Base-by-base conservation (phyloP, 1,140 invertebrate genomes). In the Pseudoatta argentina region DNA sequence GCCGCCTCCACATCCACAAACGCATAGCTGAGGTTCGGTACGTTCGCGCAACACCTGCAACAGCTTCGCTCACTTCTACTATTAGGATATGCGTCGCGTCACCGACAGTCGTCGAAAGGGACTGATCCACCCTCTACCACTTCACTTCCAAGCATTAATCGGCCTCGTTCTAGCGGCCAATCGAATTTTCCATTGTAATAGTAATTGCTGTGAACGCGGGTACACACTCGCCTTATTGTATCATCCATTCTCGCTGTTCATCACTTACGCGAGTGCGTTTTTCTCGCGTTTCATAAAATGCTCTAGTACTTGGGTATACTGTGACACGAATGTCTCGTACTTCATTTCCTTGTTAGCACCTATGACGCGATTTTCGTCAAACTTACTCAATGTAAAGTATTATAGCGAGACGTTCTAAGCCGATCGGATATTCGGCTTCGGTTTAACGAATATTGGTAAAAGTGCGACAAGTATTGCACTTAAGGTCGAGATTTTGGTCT, bases 61-160 rank as follows among this genome's bases (percentile, higher is more conserved):
- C 93, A 95, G 94, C 91, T 95, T 95, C 92, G 94, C 94, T 89
- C 94, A 95, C 89, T 95, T 95, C 92, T 95, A 95, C 88, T 95
- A 95, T 90, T 95, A 92, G 82, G 48, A 61, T 72, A 81, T 21
- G 14, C 34, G 63, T 27, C 69, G 12, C 44, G 21, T 81, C 57
- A 66, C 27, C n/a, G 72, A 34, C 53, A 57, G 72, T 67, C 48
- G 48, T 85, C 72, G 57, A 64, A 57, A 53, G 64, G 44, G 63
- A 61, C 30, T 81, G 77, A 71, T 71, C 48, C 63, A 79, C 69
- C 61, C 48, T 66, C 73, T 48, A 76, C 44, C 4, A 69, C 66
- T 67, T 67, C 77, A 67, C 79, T 83, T 83, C 69, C 79, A 57
- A 83, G 30, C 77, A 78, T 83, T 59, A 67, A 82, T 89, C 79